Conservation (phyloP, 2,113 vertebrate genomes). For the Pleuronectes platessa region DNA sequence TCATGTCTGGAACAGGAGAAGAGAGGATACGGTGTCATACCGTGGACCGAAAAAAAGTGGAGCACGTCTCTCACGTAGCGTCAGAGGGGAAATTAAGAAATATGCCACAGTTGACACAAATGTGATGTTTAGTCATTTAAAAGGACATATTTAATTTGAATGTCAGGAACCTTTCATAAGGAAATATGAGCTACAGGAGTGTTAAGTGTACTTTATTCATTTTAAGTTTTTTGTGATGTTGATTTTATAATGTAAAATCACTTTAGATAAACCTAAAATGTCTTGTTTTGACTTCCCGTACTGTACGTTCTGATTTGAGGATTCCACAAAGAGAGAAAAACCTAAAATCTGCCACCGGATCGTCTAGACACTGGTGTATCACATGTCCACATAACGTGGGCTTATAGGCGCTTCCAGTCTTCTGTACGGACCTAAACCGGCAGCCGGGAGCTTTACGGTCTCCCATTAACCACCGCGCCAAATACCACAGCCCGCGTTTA, state of each 20-base stretch:
- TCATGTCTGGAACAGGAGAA: constrained; percentile 70
- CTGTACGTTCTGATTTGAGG: constrained; percentile 4
- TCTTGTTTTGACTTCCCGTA: neutral
- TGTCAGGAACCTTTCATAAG: neutral
- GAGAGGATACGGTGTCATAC: constrained; percentile 62
- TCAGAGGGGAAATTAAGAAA: neutral
- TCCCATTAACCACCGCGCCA: constrained; percentile 61
- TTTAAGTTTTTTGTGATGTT: too few relatives aligned
- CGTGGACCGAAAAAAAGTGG: constrained; percentile 34
- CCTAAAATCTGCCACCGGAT: constrained; percentile 16
- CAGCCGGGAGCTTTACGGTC: constrained; percentile 68
- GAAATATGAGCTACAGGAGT: constrained; percentile 19
- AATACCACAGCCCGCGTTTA: constrained; percentile 64
- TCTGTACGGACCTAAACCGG: constrained; percentile 57
- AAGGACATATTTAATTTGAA: neutral
- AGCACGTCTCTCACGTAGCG: constrained; percentile 21
- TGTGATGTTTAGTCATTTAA: constrained; percentile 7
- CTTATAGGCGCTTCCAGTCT: constrained; percentile 64
- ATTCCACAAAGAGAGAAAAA: neutral
- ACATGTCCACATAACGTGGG: constrained; percentile 65
- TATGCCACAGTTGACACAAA: constrained; percentile 14
- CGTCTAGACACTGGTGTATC: constrained; percentile 74
- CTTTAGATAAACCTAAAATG: too few relatives aligned
- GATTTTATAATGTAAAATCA: neutral
- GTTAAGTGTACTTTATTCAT: neutral